A percentile compares a stretch with the other conserved stretches of the same genome.
Evolutionary conservation across 2,797 vertebrate species (phyloP).

Genomic region (Xerus rutilus): DNA sequence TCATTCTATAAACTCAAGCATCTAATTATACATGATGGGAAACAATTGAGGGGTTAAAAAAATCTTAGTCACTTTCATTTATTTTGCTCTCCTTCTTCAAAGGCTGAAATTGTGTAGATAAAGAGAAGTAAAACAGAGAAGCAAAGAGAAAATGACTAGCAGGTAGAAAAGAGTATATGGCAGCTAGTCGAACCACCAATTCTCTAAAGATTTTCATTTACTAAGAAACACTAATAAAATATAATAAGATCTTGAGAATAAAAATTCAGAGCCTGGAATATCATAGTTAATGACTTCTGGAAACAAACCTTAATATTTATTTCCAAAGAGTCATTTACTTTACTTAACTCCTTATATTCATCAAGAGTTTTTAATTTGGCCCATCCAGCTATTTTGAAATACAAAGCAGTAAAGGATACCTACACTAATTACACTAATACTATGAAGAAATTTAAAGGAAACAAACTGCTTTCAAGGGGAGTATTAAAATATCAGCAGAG

Average conservation of each 20-base stretch:
- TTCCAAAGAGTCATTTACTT: conserved; percentile 8
- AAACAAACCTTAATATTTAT: conserved; percentile 30
- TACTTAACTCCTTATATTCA: background rate
- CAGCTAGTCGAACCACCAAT: background rate
- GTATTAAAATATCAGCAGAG: background rate
- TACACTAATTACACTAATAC: background rate
- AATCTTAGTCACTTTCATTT: background rate
- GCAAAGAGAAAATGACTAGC: background rate
- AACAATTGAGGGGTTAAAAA: background rate
- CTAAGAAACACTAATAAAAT: conserved; percentile 12
- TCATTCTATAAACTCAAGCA: conserved; percentile 16
- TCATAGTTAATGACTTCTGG: background rate
- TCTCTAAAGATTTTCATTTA: background rate
- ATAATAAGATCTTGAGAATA: background rate
- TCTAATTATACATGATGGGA: background rate
- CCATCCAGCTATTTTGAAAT: conserved; percentile 7
- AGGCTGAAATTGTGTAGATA: background rate
- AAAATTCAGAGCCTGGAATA: background rate
- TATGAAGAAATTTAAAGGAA: background rate
- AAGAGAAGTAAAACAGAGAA: conserved; percentile 30
- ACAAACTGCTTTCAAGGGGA: background rate
- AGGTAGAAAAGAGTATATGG: background rate
- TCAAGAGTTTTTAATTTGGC: background rate
- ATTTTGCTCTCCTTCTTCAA: background rate
- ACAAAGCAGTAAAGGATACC: background rate